These are phyloP conservation scores for Gymnarchus niloticus DNA, from an alignment of 2,113 vertebrate genomes.

Conservation along the genomic window DNA sequence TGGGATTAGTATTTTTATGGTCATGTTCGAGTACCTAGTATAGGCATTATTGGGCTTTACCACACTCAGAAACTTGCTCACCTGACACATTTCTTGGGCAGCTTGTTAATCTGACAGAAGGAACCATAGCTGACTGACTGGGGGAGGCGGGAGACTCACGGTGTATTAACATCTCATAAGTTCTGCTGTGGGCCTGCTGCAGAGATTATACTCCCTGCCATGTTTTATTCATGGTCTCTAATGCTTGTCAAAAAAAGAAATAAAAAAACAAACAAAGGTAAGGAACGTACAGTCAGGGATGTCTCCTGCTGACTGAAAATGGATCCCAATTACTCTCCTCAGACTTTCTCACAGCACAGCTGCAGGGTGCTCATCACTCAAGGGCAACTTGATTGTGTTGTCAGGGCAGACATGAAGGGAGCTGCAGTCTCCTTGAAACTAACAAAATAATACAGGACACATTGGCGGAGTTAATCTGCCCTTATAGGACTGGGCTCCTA, in stretches of 20 bases:
- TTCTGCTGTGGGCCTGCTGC: not conserved
- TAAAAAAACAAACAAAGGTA: not conserved
- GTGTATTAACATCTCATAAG: not conserved
- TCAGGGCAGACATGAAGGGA: not conserved
- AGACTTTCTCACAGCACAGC: not conserved
- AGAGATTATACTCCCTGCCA: not conserved
- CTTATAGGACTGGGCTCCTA: not conserved
- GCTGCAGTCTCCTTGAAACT: not conserved
- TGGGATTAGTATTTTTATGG: not conserved
- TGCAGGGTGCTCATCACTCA: not conserved
- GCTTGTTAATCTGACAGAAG: slow-evolving; percentile 13
- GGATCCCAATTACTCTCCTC: too few species aligned
- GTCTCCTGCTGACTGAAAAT: not conserved
- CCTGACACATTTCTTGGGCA: slow-evolving; percentile 23
- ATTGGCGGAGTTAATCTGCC: not conserved
- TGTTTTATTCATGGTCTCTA: slow-evolving; percentile 19
- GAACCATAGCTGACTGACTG: not conserved
- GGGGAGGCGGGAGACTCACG: not conserved
- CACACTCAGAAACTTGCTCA: not conserved
- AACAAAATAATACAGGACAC: not conserved
- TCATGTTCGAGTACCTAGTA: not conserved
- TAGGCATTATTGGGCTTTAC: not conserved
- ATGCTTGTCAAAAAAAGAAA: not conserved
- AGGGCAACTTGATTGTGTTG: not conserved
- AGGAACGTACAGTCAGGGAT: not conserved